phyloP scores from a whole-genome alignment of 2,113 vertebrate species.

The Formicarius rufipectus region DNA sequence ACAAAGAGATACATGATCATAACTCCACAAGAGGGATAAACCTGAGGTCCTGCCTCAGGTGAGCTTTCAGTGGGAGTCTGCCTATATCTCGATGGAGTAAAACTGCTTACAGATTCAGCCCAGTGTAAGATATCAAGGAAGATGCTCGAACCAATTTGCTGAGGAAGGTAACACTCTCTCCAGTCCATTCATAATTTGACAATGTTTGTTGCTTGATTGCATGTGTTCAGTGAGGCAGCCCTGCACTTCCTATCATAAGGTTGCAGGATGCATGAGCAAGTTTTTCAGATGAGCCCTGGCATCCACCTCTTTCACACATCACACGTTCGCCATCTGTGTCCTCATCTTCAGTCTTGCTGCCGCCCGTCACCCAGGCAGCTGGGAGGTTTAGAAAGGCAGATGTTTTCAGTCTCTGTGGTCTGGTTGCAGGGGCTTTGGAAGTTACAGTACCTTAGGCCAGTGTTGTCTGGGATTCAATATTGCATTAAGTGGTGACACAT shows the following conservation, averaged over 20 bases:
- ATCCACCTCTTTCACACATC: neutral
- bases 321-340: neutral
- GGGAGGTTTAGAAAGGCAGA: slow-evolving; percentile 37
- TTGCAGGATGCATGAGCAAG: neutral
- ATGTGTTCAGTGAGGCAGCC: neutral
- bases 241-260: slow-evolving; percentile 19
- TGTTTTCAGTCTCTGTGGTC: slow-evolving; percentile 42
- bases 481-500: slow-evolving; percentile 69
- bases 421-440: slow-evolving; percentile 42
- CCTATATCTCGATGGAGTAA: neutral
- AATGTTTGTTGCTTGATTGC: neutral
- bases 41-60: slow-evolving; percentile 62
- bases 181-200: neutral
- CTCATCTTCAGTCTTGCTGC: slow-evolving; percentile 42
- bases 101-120: neutral
- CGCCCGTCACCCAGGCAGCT: neutral
- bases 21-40: slow-evolving; percentile 52
- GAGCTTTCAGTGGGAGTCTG: slow-evolving; percentile 22
- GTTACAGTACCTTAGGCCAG: slow-evolving; percentile 77
- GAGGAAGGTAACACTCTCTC: neutral
- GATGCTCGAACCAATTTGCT: neutral
- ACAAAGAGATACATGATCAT: slow-evolving; percentile 33
- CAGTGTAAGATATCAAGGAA: neutral
- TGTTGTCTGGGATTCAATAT: slow-evolving; percentile 66
- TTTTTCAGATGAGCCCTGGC: slow-evolving; percentile 14